These are phyloP conservation scores for Arge pagana DNA, from an alignment of 2,888 invertebrate genomes.

Conservation along the genomic window DNA sequence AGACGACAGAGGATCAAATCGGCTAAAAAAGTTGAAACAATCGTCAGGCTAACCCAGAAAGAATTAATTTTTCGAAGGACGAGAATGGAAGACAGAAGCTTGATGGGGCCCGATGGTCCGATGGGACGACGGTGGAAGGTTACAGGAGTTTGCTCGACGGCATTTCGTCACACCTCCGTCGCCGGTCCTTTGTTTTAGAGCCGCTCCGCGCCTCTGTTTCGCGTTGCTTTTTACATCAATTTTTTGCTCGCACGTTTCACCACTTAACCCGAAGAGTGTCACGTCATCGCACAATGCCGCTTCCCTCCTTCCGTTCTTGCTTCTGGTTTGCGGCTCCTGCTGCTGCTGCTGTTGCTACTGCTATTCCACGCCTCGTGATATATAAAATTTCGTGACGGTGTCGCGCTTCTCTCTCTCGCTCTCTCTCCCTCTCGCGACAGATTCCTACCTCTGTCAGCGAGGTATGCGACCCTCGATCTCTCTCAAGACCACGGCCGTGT, in stretches of 20 bases:
- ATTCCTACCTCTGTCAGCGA: no score
- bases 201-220: constrained; percentile 42
- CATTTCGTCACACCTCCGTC: constrained; percentile 53
- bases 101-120: constrained; percentile 3
- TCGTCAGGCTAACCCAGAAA: constrained; percentile 17
- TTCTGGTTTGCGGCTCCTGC: no score
- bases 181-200: constrained; percentile 51
- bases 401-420: background rate
- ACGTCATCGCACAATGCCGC: constrained; percentile 33
- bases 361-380: no score
- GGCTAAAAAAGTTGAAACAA: background rate
- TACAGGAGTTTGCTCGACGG: constrained; percentile 21
- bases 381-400: no score
- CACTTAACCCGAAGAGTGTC: constrained; percentile 56
- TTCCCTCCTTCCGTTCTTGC: background rate
- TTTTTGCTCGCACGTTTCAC: constrained; percentile 55
- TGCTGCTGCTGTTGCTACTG: no score
- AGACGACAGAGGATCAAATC: background rate
- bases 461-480: no score
- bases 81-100: constrained; percentile 1
- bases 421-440: background rate
- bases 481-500: no score
- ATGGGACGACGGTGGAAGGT: background rate
- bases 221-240: constrained; percentile 42
- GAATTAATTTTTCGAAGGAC: constrained; percentile 37